Evolutionary conservation across 92 coral and sea anemone genomes (phyloP), one percentile per base, ranked within the genome.

Genomic region (Montipora capitata): DNA sequence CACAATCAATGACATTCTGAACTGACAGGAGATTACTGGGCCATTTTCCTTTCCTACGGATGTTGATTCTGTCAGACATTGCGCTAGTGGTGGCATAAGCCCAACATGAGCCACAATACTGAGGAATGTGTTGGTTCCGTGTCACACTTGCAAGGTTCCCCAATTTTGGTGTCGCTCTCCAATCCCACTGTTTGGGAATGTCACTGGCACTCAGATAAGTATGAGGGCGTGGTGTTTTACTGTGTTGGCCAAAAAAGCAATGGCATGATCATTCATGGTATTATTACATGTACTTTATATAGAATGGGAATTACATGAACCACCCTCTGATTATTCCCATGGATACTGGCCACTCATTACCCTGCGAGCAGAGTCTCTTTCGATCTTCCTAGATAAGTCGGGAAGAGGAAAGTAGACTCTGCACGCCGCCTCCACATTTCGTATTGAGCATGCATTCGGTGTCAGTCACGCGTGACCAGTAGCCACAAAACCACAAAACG

Each of bases 51-150:
- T 96, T 96, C 59, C 98, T 86, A 43, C 27, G 61, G 67, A 97
- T 97, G 77, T 97, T 97, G 68, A 97, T 96, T 75, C 98, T 88
- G 69, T 98, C 99, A 9, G 99, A 92, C 86, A 98, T 75, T 12
- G 99, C 98, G 89, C 99, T 98, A 20, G 99, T 98, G 6, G 98
- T 98, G 4, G 98, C 99, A 80, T 84, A 87, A 13, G 99, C 99
- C 99, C 98, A 98, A 66, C 99, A 98, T 3, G 99, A 98, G 57
- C 99, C 99, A 77, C 99, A 98, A 66, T 98, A 98, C 82, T 96
- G 99, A 81, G 99, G 99, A 54, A 97, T 92, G 76, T 98, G 99
- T 68, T 98, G 99, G 80, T 98, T 98, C 16, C 99, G 96, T 41
- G 98, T 92, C 41, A 92, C 96, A 78, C 99, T 97, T 16, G 94